phyloP scores from a whole-genome alignment of 2,113 vertebrate species.

The Sceloporus undulatus region DNA sequence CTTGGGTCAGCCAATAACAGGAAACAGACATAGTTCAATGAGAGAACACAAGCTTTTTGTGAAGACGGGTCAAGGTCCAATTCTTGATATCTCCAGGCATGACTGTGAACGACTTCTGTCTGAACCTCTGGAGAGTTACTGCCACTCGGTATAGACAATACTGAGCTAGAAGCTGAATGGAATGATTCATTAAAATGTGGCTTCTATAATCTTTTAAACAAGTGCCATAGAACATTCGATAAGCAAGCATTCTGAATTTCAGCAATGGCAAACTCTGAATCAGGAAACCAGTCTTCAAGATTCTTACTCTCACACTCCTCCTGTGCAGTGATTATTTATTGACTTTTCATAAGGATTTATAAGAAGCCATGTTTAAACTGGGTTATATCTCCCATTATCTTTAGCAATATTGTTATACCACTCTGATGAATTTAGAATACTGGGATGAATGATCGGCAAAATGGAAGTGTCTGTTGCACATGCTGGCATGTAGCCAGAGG shows the following conservation, averaged over 20 bases:
- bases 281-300: not conserved
- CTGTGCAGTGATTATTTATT: conserved; percentile 5
- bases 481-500: not conserved
- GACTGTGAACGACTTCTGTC: too few relatives aligned
- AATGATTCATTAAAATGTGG: not conserved
- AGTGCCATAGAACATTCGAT: not conserved
- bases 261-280: not conserved
- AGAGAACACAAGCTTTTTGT: not conserved
- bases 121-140: not conserved
- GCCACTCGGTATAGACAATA: not conserved
- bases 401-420: not conserved
- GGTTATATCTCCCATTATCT: not conserved
- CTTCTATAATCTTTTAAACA: not conserved
- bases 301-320: not conserved
- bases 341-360: conserved; percentile 17
- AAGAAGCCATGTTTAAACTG: conserved; percentile 18
- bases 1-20: not conserved
- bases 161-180: not conserved
- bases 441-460: not conserved
- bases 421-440: not conserved
- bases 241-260: not conserved
- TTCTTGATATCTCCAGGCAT: not conserved
- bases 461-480: not conserved
- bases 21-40: not conserved
- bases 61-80: not conserved